Percentiles rank a stretch among this genome's conserved stretches.
Evolutionary conservation across 2,797 vertebrate species (phyloP).

Genomic region (Anas acuta): DNA sequence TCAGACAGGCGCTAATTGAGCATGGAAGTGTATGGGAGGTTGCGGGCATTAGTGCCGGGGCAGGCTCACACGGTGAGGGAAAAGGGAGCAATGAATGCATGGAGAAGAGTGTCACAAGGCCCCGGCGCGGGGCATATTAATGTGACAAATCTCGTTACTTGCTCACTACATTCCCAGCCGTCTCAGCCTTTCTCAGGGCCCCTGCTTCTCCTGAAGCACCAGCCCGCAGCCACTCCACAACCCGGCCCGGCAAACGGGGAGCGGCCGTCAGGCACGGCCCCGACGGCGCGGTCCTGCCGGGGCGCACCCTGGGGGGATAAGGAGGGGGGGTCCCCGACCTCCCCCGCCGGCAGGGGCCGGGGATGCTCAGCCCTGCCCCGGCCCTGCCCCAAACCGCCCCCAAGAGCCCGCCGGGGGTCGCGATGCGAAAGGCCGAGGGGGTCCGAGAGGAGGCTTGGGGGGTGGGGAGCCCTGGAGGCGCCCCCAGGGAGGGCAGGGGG

Average conservation of each 20-base stretch:
- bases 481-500: too few relatives aligned
- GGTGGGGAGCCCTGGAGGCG: not conserved
- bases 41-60: not conserved
- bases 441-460: not conserved
- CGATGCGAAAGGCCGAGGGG: not conserved
- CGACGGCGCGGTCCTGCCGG: not conserved
- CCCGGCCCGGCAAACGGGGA: not conserved
- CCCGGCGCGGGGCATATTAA: not conserved
- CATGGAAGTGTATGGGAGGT: not conserved
- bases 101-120: not conserved
- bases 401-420: not conserved
- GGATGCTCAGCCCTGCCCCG: not conserved
- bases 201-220: not conserved
- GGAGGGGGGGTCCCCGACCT: too few relatives aligned
- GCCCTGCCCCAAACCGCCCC: not conserved
- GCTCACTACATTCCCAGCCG: not conserved
- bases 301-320: not conserved
- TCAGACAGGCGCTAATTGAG: not conserved
- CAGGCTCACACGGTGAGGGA: not conserved
- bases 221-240: rapidly evolving
- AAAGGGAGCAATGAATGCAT: not conserved
- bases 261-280: not conserved
- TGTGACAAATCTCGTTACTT: not conserved
- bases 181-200: not conserved
- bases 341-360: not conserved